These are phyloP conservation scores for Chaitophorus viminalis DNA, from an alignment of 2,888 invertebrate species.

Conservation along the genomic window DNA sequence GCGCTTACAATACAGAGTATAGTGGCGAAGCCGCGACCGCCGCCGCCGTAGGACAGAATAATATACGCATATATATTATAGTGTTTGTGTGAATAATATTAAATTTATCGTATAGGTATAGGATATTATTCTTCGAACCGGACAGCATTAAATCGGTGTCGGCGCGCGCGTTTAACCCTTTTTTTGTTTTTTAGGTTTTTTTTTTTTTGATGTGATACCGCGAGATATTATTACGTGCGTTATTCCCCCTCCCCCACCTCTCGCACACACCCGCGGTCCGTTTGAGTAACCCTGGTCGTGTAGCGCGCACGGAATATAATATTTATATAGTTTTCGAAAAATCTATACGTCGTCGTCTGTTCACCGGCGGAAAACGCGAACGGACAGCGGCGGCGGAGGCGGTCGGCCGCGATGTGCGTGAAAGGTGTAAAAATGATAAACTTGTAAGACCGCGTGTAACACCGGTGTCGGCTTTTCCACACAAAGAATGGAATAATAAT, in stretches of 20 bases:
- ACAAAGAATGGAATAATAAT: constrained; percentile 17
- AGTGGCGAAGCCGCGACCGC: background rate
- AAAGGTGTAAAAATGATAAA: constrained; percentile 62
- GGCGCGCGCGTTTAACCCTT: constrained; percentile 35
- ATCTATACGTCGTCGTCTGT: background rate
- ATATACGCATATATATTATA: too few relatives aligned
- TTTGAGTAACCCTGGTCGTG: background rate
- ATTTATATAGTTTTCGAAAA: constrained; percentile 30
- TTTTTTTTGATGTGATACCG: constrained; percentile 40
- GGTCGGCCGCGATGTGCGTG: constrained; percentile 33
- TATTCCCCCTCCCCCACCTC: background rate
- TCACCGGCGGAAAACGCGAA: constrained; percentile 45
- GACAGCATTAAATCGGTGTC: constrained; percentile 51
- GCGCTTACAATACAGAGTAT: too few relatives aligned
- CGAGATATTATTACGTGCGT: background rate
- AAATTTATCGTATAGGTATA: background rate
- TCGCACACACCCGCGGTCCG: background rate
- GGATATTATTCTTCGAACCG: constrained; percentile 1
- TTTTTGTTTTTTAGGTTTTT: background rate
- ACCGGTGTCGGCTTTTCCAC: constrained; percentile 56
- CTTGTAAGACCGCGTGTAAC: constrained; percentile 60
- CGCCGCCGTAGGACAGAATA: background rate
- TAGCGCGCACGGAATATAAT: background rate
- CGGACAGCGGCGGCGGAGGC: constrained; percentile 53
- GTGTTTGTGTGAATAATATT: too few relatives aligned